Evolutionary conservation across 2,113 vertebrate species (phyloP).

Genomic region (Rhagologus leucostigma): DNA sequence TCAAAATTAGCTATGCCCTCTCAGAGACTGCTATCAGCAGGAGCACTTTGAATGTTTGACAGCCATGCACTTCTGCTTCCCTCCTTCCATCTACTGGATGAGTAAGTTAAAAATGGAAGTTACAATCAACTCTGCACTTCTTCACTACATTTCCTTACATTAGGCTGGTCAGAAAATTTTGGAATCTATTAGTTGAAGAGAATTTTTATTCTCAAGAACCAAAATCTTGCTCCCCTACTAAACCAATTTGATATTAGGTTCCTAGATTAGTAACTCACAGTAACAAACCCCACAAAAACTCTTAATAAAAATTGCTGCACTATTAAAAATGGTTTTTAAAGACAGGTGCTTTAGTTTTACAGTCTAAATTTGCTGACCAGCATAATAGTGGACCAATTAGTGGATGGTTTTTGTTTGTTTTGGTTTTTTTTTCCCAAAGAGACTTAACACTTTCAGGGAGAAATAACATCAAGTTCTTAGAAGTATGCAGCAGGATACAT

Average conservation of each 20-base stretch:
- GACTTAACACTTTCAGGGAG: background rate
- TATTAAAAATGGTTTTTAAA: background rate
- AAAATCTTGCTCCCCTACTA: background rate
- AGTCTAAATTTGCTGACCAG: background rate
- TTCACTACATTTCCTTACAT: background rate
- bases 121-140: background rate
- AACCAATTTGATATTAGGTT: background rate
- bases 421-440: background rate
- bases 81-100: background rate
- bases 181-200: background rate
- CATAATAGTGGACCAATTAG: background rate
- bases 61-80: background rate
- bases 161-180: background rate
- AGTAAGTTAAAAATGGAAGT: background rate
- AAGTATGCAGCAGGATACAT: background rate
- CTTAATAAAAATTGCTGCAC: background rate
- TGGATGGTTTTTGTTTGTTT: rapidly evolving
- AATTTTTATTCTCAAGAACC: background rate
- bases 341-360: background rate
- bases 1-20: slow-evolving; percentile 51
- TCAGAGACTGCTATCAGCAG: background rate
- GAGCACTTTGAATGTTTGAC: background rate
- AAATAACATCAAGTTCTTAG: background rate
- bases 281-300: background rate
- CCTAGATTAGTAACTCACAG: background rate